Percentiles rank a stretch among this genome's conserved stretches.
Conservation (phyloP, 1,140 invertebrate species). For the Pseudomyrmex cubaensis region DNA sequence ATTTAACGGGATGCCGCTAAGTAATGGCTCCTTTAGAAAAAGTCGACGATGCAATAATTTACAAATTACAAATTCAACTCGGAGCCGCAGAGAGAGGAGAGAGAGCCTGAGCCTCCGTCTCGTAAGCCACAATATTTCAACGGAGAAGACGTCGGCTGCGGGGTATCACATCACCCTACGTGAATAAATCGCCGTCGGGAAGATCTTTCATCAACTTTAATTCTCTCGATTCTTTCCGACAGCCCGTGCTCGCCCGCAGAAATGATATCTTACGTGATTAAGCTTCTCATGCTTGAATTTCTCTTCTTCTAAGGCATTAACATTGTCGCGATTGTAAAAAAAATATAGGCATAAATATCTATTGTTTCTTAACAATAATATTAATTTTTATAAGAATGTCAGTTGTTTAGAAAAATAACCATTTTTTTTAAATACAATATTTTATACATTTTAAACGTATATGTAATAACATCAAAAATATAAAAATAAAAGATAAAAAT, state of each 20-base stretch:
- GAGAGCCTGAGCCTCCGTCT: constrained; percentile 47
- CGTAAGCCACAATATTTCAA: constrained; percentile 74
- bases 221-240: constrained; percentile 68
- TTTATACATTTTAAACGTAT: not conserved
- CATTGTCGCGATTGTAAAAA: not conserved
- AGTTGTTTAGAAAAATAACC: not conserved
- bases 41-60: constrained; percentile 71
- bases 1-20: constrained; percentile 70
- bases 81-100: constrained; percentile 23
- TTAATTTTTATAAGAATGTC: constrained; percentile 17
- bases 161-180: constrained; percentile 69
- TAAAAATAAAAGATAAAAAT: not conserved
- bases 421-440: constrained; percentile 1
- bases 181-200: constrained; percentile 73
- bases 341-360: not conserved
- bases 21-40: constrained; percentile 68
- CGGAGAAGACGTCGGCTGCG: constrained; percentile 55
- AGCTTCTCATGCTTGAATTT: constrained; percentile 21
- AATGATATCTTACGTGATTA: constrained; percentile 70
- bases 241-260: constrained; percentile 32
- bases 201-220: constrained; percentile 76
- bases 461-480: not conserved
- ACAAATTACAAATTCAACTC: constrained; percentile 74
- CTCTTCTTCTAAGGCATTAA: constrained; percentile 28
- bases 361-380: not conserved